A percentile compares a stretch with the other conserved stretches of the same genome.
Conservation (phyloP, 2,888 invertebrate species). For the Arctia plantaginis region DNA sequence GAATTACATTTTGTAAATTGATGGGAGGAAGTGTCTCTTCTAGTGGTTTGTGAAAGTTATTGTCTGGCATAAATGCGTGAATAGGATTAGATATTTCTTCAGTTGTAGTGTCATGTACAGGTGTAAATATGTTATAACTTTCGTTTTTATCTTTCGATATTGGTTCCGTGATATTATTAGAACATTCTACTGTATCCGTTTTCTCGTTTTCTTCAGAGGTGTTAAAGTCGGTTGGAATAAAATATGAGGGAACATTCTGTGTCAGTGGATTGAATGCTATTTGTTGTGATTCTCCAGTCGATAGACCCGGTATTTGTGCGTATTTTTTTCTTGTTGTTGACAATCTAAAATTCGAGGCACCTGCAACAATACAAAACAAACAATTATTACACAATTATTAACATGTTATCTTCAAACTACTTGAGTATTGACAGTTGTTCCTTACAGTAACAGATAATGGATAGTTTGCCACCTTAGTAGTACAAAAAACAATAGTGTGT, state of each 20-base stretch:
- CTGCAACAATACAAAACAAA: slow-evolving; percentile 68
- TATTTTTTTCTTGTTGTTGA: slow-evolving; percentile 90
- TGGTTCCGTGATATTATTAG: slow-evolving; percentile 24
- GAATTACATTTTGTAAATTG: slow-evolving; percentile 22
- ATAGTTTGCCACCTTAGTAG: neutral
- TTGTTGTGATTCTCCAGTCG: slow-evolving; percentile 74
- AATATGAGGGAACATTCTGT: slow-evolving; percentile 47
- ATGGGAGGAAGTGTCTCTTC: slow-evolving; percentile 29
- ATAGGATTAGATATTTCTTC: slow-evolving; percentile 27
- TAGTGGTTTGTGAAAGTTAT: slow-evolving; percentile 22
- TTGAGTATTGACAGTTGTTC: neutral
- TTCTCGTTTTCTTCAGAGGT: slow-evolving; percentile 21
- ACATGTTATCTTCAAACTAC: neutral
- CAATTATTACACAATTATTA: neutral
- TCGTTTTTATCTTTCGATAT: slow-evolving; percentile 27
- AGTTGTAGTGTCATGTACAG: slow-evolving; percentile 15
- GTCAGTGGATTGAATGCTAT: slow-evolving; percentile 41
- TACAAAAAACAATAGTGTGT: too few species aligned
- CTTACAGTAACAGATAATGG: neutral
- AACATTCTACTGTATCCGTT: slow-evolving; percentile 10
- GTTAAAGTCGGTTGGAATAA: slow-evolving; percentile 37
- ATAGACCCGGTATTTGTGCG: slow-evolving; percentile 92
- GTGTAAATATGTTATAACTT: slow-evolving; percentile 45
- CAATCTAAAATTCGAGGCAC: slow-evolving; percentile 88
- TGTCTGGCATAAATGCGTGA: slow-evolving; percentile 19